A percentile compares a stretch with the other conserved stretches of the same genome.
phyloP scores from a whole-genome alignment of 2,888 invertebrate species.

The Galerucella calmariensis region DNA sequence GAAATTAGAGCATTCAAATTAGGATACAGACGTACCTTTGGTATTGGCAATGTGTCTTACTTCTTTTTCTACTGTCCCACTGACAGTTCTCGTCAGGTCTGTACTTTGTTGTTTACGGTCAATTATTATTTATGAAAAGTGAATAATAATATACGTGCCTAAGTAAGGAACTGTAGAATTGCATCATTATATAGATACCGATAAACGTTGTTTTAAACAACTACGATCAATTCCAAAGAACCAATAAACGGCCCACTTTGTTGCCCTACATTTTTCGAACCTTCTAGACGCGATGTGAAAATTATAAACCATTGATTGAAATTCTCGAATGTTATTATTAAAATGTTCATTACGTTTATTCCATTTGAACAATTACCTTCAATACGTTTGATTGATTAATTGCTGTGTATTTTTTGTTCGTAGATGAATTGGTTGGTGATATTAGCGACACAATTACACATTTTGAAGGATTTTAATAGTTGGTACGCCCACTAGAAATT shows the following conservation, averaged over 20 bases:
- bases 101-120: no score
- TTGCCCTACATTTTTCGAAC: conserved; percentile 1
- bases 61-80: no score
- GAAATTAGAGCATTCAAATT: no score
- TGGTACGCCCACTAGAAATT: not conserved
- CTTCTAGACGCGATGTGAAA: conserved; percentile 2
- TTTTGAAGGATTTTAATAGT: no score
- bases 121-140: no score
- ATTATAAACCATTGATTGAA: conserved; percentile 7
- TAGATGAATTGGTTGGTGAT: not conserved
- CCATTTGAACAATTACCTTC: not conserved
- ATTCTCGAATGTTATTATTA: not conserved
- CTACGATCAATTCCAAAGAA: not conserved
- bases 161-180: not conserved
- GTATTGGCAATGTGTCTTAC: no score
- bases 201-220: not conserved
- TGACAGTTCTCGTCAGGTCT: no score
- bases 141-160: no score
- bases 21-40: no score
- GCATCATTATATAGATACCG: not conserved
- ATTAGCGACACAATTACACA: no score
- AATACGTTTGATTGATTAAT: conserved; percentile 12
- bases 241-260: conserved; percentile 7
- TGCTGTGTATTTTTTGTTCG: conserved; percentile 3
- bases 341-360: not conserved